Evolutionary conservation across 1,140 invertebrate genomes (phyloP), one percentile per base, ranked within the genome.

Genomic region (Diachasmimorpha longicaudata): DNA sequence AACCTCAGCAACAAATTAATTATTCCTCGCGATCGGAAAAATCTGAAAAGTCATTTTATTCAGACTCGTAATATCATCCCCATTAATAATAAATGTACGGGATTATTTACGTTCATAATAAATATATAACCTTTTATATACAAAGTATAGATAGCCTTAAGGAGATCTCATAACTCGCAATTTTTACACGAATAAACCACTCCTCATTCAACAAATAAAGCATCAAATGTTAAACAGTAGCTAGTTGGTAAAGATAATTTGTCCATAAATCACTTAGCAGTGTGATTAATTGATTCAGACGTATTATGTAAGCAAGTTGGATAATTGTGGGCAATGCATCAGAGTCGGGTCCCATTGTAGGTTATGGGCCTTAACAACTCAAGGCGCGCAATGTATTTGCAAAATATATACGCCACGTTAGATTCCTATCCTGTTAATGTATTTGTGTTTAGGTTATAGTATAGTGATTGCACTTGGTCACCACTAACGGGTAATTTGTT

Each of bases 251-350:
- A 14, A 5, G 58, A 63, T 63, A 63, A 63, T 63, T 63, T 63
- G 58, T 63, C 58, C 58, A 63, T 63, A 63, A 63, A 63, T 63
- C 58, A 63, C 58, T 63, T 63, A 82, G 80, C 75, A 8, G 10
- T 11, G 77, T 82, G 85, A 86, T 86, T 84, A 86, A 86, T 85
- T 79, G 83, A 78, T 80, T 46, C 67, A 71, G 63, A 58, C 73
- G 79, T 74, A 81, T 85, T 84, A 84, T 83, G 84, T 81, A 83
- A 86, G 80, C 74, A 48, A 68, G 66, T 63, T 13, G 81, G 79
- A 80, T 84, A 85, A 86, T 86, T 84, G 82, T 79, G 66, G 77
- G 66, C 79, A 76, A 79, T 83, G 80, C 73, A 78, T 83, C 80
- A 79, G 72, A 36, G 25, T 37, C 66, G 25, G 23, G 19, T 14